Percentiles rank a stretch among this genome's conserved stretches.
Conservation (phyloP, 2,797 vertebrate genomes). For the Taeniopygia guttata region DNA sequence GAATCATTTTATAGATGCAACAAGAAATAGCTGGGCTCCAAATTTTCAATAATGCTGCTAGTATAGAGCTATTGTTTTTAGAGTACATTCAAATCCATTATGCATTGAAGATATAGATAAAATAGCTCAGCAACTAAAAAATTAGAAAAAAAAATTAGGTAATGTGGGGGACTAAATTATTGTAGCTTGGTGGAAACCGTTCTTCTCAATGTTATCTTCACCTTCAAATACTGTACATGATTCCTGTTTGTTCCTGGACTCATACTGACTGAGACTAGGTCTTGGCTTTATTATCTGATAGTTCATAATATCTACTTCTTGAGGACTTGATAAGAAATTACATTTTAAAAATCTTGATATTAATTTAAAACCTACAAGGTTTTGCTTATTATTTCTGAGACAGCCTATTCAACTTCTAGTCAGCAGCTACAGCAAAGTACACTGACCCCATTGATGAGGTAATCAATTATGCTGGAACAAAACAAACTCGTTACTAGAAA, state of each 20-base stretch:
- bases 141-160: not conserved
- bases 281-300: constrained; percentile 45
- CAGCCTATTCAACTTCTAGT: constrained; percentile 21
- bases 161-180: not conserved
- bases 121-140: not conserved
- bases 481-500: constrained; percentile 36
- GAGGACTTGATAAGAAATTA: constrained; percentile 59
- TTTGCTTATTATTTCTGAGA: constrained; percentile 29
- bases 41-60: not conserved
- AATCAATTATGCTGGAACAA: constrained; percentile 59
- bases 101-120: not conserved
- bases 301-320: constrained; percentile 7
- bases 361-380: constrained; percentile 31
- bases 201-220: not conserved
- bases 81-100: not conserved
- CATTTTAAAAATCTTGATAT: constrained; percentile 41
- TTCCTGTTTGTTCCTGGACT: not conserved
- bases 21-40: not conserved
- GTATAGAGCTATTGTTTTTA: not conserved
- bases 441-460: constrained; percentile 56
- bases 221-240: not conserved
- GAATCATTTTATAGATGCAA: not conserved
- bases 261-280: not conserved
- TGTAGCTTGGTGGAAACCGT: not conserved
- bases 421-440: constrained; percentile 42